Evolutionary conservation across 2,888 invertebrate genomes (phyloP), one percentile per base, ranked within the genome.

Genomic region (Dascillus cervinus): DNA sequence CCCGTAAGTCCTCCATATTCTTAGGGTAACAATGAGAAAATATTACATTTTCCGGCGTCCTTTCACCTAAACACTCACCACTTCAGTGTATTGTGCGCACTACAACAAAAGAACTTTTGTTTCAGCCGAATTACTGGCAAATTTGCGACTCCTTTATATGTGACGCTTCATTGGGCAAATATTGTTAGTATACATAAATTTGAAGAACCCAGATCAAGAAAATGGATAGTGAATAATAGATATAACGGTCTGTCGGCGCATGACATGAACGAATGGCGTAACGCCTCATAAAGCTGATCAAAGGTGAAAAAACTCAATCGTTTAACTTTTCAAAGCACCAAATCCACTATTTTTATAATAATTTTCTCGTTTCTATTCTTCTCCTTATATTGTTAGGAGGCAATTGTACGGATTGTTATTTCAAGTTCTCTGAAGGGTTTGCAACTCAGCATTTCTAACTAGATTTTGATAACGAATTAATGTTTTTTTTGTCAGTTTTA

Each of bases 201-300:
- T 44, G 43, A 32, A 34, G 43, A 31, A 41, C 32, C 39, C 32
- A 40, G 39, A 46, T 46, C 46, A 46, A 41, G 39, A 35, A 43
- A 43, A 39, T 44, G 41, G 38, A 37, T 37, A 44, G 49, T 50
- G 49, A 50, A 50, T 51, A 47, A 49, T 51, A 51, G 46, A 46
- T 49, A 47, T 43, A 43, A 43, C 43, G 46, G 43, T 37, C 49
- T n/a, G n/a, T n/a, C n/a, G n/a, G n/a, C 52, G 51, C 52, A 51
- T 49, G 48, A 47, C 49, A 50, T 48, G 55, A 57, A 56, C 54
- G 56, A 58, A 57, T 53, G 58, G 54, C 52, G 58, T 52, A 55
- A 55, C 56, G 58, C 54, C 52, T 56, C 58, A 60, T 58, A 56
- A 60, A 58, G 50, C 53, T 57, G 57, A 49, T n/a, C n/a, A n/a